These are phyloP conservation scores for Hedychridium roseum DNA, from an alignment of 2,888 invertebrate genomes.

Conservation along the genomic window DNA sequence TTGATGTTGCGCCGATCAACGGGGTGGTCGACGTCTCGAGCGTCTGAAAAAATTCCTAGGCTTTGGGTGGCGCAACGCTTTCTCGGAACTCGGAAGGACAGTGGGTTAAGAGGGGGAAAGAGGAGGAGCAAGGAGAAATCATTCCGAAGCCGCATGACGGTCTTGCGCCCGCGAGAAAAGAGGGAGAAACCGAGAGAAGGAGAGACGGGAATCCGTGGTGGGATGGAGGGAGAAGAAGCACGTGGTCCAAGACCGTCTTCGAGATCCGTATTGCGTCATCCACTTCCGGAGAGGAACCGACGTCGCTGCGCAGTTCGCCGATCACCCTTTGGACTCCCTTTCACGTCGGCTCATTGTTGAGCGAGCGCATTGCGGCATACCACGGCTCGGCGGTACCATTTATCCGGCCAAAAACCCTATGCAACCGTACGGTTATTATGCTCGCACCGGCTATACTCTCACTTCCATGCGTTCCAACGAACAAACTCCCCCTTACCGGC, in stretches of 20 bases:
- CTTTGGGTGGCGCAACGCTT: conserved; percentile 7
- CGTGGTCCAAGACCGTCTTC: conserved; percentile 15
- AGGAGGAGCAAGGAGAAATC: conserved; percentile 5
- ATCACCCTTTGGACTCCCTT: conserved; percentile 18
- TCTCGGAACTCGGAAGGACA: conserved; percentile 6
- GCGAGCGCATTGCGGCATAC: no score
- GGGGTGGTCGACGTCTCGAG: background rate
- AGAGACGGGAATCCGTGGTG: background rate
- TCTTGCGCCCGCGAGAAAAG: background rate
- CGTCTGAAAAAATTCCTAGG: conserved; percentile 3
- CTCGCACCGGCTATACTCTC: no score
- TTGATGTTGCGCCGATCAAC: no score
- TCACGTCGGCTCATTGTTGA: no score
- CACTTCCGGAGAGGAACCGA: conserved; percentile 23
- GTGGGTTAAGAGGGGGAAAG: background rate
- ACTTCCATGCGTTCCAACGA: no score
- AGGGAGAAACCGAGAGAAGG: conserved; percentile 3
- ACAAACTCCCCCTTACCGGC: no score
- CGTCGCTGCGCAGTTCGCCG: conserved; percentile 27
- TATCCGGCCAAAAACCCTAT: no score
- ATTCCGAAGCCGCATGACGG: conserved; percentile 5
- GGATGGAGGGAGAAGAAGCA: background rate
- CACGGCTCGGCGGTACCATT: no score
- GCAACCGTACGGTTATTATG: no score
- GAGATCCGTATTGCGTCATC: conserved; percentile 29